Percentiles rank a stretch among this genome's conserved stretches.
These are phyloP conservation scores for Todiramphus saurophagus DNA, from an alignment of 2,113 vertebrate genomes.

Conservation along the genomic window DNA sequence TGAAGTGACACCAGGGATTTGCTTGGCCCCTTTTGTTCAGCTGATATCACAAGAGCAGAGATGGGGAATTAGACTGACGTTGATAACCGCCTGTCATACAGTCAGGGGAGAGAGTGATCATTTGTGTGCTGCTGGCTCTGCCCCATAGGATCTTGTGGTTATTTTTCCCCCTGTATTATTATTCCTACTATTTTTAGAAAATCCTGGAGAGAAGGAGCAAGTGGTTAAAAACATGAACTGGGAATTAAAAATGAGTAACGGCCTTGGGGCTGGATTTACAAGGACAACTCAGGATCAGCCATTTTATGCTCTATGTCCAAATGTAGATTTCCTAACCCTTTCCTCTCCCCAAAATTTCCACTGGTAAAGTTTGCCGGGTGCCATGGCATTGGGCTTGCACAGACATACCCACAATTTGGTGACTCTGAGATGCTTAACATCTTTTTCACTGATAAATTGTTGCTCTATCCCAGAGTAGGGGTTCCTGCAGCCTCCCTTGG, in stretches of 20 bases:
- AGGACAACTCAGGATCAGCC: neutral
- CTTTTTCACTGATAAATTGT: neutral
- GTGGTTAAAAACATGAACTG: neutral
- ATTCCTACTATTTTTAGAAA: neutral
- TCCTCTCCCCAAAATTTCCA: neutral
- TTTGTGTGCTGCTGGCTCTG: neutral
- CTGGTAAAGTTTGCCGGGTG: neutral
- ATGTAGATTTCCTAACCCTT: neutral
- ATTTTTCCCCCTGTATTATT: fast-evolving
- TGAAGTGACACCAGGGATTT: neutral
- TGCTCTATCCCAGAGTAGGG: neutral
- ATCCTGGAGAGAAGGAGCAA: neutral
- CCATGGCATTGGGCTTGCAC: neutral
- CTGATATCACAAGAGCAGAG: neutral
- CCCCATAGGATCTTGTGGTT: neutral
- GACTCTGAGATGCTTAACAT: neutral
- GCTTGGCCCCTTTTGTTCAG: neutral
- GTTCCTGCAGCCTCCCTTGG: neutral
- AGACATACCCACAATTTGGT: neutral
- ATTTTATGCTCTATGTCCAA: neutral
- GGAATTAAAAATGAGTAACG: neutral
- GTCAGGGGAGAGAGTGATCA: neutral
- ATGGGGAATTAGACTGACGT: neutral
- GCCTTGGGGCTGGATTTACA: neutral
- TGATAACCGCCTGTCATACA: neutral